Evolutionary conservation across 1,140 invertebrate species (phyloP).

Genomic region (Tetranychus cinnabarinus): DNA sequence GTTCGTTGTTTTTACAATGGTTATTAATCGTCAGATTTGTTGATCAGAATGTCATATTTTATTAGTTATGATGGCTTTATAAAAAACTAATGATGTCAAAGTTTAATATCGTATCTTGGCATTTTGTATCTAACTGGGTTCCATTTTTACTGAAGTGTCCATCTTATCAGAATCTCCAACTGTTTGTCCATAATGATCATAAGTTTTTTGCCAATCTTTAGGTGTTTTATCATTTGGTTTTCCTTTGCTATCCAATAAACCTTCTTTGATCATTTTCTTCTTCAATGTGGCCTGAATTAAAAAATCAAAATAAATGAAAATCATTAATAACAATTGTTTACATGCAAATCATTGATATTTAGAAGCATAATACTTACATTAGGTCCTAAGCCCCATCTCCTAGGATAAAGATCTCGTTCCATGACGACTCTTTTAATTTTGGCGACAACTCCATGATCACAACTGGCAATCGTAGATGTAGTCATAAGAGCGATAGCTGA

Average conservation of each 20-base stretch:
- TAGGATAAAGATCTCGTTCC: conserved; percentile 93
- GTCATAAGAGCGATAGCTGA: conserved; percentile 88
- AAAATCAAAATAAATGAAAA: not conserved
- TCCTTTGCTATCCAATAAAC: conserved; percentile 79
- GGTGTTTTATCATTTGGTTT: conserved; percentile 91
- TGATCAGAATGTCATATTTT: too few relatives aligned
- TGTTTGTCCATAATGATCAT: not conserved
- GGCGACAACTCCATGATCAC: conserved; percentile 90
- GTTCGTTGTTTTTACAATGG: too few relatives aligned
- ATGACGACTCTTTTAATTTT: conserved; percentile 98
- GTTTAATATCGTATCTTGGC: too few relatives aligned
- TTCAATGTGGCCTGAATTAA: conserved; percentile 47
- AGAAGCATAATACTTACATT: conserved; percentile 1
- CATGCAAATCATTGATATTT: too few relatives aligned
- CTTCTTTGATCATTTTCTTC: conserved; percentile 70
- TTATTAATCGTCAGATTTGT: too few relatives aligned
- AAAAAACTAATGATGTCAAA: too few relatives aligned
- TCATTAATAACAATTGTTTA: not conserved
- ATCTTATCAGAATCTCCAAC: conserved; percentile 8
- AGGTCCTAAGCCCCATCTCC: conserved; percentile 90
- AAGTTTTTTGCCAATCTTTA: conserved; percentile 14
- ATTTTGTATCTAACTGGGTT: too few relatives aligned
- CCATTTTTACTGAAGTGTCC: not conserved
- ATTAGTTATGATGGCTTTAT: too few relatives aligned
- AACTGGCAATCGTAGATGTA: conserved; percentile 84